A percentile compares a stretch with the other conserved stretches of the same genome.
These are phyloP conservation scores for Theretra japonica DNA, from an alignment of 2,888 invertebrate species.

Conservation along the genomic window DNA sequence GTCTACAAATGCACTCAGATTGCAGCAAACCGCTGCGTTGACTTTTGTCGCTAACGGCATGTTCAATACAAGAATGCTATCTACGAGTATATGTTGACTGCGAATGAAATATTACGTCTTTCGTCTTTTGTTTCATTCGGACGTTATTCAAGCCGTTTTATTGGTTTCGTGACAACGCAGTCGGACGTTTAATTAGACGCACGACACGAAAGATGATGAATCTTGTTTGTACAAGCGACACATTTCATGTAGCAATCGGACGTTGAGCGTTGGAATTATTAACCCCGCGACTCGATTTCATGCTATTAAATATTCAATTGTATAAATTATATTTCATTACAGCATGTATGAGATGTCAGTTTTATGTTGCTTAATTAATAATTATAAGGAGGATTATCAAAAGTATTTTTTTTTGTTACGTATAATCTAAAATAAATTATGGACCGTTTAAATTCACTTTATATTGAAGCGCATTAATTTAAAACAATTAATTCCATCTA, in stretches of 20 bases:
- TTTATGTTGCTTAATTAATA: no score
- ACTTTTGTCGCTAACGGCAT: slow-evolving; percentile 61
- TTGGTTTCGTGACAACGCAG: slow-evolving; percentile 57
- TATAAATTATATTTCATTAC: no score
- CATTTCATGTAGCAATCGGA: not conserved
- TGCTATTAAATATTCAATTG: slow-evolving; percentile 2
- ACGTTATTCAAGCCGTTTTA: slow-evolving; percentile 48
- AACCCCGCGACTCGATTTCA: slow-evolving; percentile 1
- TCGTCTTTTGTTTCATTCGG: slow-evolving; percentile 45
- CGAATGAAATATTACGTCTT: slow-evolving; percentile 49
- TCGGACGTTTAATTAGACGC: slow-evolving; percentile 43
- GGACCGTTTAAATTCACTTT: no score
- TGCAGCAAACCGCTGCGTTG: slow-evolving; percentile 31
- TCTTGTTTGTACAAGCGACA: slow-evolving; percentile 11
- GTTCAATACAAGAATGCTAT: slow-evolving; percentile 51
- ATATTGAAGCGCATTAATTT: no score
- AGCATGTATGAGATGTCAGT: no score
- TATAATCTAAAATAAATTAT: no score
- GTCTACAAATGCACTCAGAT: slow-evolving; percentile 35
- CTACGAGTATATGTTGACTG: slow-evolving; percentile 49
- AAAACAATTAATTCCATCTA: no score
- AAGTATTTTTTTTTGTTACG: no score
- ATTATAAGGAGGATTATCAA: no score
- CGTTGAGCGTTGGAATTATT: not conserved
- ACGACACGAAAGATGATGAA: slow-evolving; percentile 23